Evolutionary conservation across 1,140 invertebrate species (phyloP).

Genomic region (Drosophila sulfurigaster): DNA sequence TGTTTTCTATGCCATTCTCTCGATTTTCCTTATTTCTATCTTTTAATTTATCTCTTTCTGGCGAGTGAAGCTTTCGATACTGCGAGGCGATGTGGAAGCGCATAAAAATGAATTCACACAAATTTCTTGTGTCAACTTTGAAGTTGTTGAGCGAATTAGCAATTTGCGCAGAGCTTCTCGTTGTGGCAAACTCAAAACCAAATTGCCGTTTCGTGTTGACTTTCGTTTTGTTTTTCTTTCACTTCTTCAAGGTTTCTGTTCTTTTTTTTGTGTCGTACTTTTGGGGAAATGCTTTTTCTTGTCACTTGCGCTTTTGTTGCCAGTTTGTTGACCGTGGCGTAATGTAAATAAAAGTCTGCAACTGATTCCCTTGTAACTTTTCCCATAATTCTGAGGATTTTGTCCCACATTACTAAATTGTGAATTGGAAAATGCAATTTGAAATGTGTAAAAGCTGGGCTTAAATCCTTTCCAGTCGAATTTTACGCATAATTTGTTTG

Average conservation of each 20-base stretch:
- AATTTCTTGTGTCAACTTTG: slow-evolving; percentile 73
- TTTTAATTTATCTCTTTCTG: slow-evolving; percentile 8
- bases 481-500: slow-evolving; percentile 47
- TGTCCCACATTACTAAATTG: background rate
- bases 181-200: slow-evolving; percentile 48
- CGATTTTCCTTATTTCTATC: background rate
- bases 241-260: slow-evolving; percentile 3
- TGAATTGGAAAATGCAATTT: slow-evolving; percentile 7
- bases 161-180: slow-evolving; percentile 25
- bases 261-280: background rate
- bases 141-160: slow-evolving; percentile 62
- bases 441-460: background rate
- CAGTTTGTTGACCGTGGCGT: slow-evolving; percentile 46
- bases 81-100: slow-evolving; percentile 1
- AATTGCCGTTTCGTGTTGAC: slow-evolving; percentile 75
- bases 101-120: slow-evolving; percentile 69
- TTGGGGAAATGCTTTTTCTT: slow-evolving; percentile 24
- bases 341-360: slow-evolving; percentile 59
- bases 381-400: background rate
- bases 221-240: slow-evolving; percentile 49
- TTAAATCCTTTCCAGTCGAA: slow-evolving; percentile 4
- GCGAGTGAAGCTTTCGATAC: background rate
- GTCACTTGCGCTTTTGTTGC: slow-evolving; percentile 33
- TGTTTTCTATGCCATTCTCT: background rate
- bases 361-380: background rate